phyloP scores from a whole-genome alignment of 1,140 invertebrate genomes.

The Hirudo medicinalis region DNA sequence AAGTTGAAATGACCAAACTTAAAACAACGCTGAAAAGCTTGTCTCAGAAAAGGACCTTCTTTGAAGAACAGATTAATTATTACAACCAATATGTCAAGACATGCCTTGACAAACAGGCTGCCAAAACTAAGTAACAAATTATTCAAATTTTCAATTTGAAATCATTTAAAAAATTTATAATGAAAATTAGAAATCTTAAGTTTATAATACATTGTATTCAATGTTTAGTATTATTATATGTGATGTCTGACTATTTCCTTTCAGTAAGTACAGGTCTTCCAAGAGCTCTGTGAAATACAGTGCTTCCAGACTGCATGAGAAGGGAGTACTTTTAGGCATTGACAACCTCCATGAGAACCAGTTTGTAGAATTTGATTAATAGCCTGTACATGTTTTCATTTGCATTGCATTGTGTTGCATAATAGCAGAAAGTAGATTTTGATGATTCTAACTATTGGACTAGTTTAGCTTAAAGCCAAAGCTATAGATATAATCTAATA shows the following conservation, averaged over 20 bases:
- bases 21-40: conserved; percentile 53
- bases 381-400: no score
- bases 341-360: conserved; percentile 48
- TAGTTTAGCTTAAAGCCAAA: no score
- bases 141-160: conserved; percentile 6
- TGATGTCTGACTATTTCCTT: not conserved
- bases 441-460: no score
- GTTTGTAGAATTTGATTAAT: conserved; percentile 29
- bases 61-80: conserved; percentile 61
- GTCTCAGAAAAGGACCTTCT: conserved; percentile 57
- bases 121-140: conserved; percentile 50
- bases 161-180: no score
- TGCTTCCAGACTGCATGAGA: conserved; percentile 57
- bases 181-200: no score
- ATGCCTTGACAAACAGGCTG: conserved; percentile 59
- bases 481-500: no score
- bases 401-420: no score
- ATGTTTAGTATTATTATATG: not conserved
- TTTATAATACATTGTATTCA: no score
- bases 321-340: conserved; percentile 59
- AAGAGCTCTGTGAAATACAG: conserved; percentile 57
- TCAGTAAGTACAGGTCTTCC: conserved; percentile 23
- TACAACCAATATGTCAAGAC: conserved; percentile 64
- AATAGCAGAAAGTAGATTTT: no score
- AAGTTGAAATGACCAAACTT: conserved; percentile 52